A percentile compares a stretch with the other conserved stretches of the same genome.
phyloP scores from a whole-genome alignment of 2,113 vertebrate species.

The Heloderma charlesbogerti region DNA sequence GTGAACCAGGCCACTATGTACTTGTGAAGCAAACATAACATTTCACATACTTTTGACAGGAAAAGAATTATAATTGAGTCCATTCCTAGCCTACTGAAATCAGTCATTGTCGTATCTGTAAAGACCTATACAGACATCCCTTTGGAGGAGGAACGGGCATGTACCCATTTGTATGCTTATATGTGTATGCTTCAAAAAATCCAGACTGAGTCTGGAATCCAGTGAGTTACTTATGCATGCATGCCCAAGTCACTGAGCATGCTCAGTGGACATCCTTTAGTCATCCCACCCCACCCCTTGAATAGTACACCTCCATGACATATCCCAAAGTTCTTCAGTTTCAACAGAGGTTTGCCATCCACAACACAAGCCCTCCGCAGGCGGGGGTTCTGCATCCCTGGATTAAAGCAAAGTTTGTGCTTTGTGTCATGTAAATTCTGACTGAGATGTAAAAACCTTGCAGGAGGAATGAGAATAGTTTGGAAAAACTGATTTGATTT shows the following conservation, averaged over 20 bases:
- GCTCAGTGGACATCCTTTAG: no score
- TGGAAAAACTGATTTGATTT: background rate
- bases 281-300: no score
- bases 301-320: no score
- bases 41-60: constrained; percentile 18
- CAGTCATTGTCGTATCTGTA: background rate
- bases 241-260: no score
- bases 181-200: background rate
- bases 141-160: no score
- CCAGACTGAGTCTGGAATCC: background rate
- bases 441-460: no score
- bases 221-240: no score
- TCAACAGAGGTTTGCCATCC: background rate
- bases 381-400: background rate
- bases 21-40: background rate
- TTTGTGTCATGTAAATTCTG: background rate
- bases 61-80: background rate
- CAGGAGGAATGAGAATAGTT: background rate
- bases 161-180: background rate
- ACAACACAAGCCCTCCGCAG: no score
- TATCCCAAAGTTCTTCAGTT: no score
- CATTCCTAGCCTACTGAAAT: background rate
- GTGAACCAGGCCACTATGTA: background rate
- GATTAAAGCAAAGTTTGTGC: background rate
- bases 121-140: background rate